Percentiles rank a stretch among this genome's conserved stretches.
These are phyloP conservation scores for Pardosa pseudoannulata DNA, from an alignment of 2,888 invertebrate species.

Conservation along the genomic window DNA sequence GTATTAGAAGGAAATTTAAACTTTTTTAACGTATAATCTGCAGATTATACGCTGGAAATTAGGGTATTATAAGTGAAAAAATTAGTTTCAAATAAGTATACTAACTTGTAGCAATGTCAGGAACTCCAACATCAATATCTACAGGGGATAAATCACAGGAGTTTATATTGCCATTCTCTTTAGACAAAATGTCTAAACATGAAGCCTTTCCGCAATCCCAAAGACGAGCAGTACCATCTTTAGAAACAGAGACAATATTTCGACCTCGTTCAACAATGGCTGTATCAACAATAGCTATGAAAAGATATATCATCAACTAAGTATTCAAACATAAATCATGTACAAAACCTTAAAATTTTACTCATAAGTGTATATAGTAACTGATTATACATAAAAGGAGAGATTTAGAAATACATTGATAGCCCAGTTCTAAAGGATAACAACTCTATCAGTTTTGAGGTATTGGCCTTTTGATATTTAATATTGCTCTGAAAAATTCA, in stretches of 20 bases:
- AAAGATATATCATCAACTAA: background rate
- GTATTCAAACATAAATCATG: slow-evolving; percentile 18
- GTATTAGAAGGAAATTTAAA: too few relatives aligned
- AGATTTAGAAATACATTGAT: too few relatives aligned
- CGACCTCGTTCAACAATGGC: slow-evolving; percentile 83
- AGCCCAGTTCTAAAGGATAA: too few relatives aligned
- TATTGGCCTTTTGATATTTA: too few relatives aligned
- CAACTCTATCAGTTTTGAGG: too few relatives aligned
- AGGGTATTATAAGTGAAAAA: too few relatives aligned
- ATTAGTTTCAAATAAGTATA: background rate
- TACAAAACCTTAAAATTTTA: too few relatives aligned
- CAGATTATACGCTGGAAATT: too few relatives aligned
- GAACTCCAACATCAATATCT: slow-evolving; percentile 76
- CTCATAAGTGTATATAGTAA: too few relatives aligned
- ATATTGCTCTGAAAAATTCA: too few relatives aligned
- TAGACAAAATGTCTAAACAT: slow-evolving; percentile 80
- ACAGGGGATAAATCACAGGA: slow-evolving; percentile 80
- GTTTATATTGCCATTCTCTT: slow-evolving; percentile 81
- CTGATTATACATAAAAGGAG: too few relatives aligned
- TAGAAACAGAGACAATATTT: slow-evolving; percentile 84
- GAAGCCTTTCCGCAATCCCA: slow-evolving; percentile 84
- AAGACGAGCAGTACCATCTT: slow-evolving; percentile 84
- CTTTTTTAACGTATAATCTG: too few relatives aligned
- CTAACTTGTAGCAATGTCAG: slow-evolving; percentile 75
- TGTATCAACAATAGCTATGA: slow-evolving; percentile 81